These are phyloP conservation scores for Drosophila testacea DNA, from an alignment of 2,888 invertebrate genomes.

Conservation along the genomic window DNA sequence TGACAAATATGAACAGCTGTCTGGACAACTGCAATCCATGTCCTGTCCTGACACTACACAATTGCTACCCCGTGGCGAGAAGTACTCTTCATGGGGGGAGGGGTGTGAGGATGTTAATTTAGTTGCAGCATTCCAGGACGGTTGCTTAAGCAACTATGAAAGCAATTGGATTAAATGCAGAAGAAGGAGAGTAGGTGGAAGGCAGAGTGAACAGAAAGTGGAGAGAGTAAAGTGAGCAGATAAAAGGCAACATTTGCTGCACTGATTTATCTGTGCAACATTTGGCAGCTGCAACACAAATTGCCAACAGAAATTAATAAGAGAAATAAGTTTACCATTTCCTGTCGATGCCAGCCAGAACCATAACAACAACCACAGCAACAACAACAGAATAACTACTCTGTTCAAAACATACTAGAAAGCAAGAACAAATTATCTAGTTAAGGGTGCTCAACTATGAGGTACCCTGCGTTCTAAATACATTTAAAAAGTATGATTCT, in stretches of 20 bases:
- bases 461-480: not conserved
- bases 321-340: slow-evolving; percentile 72
- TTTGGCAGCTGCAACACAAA: slow-evolving; percentile 44
- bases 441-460: not conserved
- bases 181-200: no score
- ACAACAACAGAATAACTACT: slow-evolving; percentile 9
- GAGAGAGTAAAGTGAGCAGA: slow-evolving; percentile 2
- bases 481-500: not conserved
- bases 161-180: slow-evolving; percentile 23
- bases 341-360: slow-evolving; percentile 51
- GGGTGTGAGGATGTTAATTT: slow-evolving; percentile 31
- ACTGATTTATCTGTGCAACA: slow-evolving; percentile 53
- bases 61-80: slow-evolving; percentile 1
- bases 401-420: slow-evolving; percentile 43
- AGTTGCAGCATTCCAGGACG: slow-evolving; percentile 23
- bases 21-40: not conserved
- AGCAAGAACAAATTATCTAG: slow-evolving; percentile 1
- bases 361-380: slow-evolving; percentile 12
- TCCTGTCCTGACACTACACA: not conserved
- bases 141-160: slow-evolving; percentile 28
- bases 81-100: not conserved
- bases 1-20: slow-evolving; percentile 19
- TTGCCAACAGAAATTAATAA: slow-evolving; percentile 73
- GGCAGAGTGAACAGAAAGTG: not conserved
- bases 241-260: slow-evolving; percentile 21